These are phyloP conservation scores for Pyrrhia umbra DNA, from an alignment of 2,888 invertebrate genomes.

Conservation along the genomic window DNA sequence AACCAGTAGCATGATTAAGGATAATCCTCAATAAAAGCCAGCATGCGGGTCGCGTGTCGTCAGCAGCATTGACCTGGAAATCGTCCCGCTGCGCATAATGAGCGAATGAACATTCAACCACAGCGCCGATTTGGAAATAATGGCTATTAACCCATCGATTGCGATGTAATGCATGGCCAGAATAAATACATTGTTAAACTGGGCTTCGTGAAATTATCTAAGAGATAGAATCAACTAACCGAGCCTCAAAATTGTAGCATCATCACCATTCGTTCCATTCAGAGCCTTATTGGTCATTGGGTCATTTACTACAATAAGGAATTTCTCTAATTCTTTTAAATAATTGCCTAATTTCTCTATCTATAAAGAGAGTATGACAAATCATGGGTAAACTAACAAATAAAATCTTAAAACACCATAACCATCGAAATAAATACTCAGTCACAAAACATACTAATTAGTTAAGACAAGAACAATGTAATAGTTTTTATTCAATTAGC, in stretches of 20 bases:
- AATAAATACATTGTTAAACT: not conserved
- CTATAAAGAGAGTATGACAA: no score
- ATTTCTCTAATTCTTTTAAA: no score
- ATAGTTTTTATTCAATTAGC: no score
- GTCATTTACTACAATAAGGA: no score
- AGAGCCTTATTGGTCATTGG: no score
- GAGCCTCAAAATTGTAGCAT: no score
- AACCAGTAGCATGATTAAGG: constrained; percentile 20
- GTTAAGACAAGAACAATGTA: no score
- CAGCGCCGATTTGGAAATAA: constrained; percentile 32
- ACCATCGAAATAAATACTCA: no score
- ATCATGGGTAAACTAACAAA: no score
- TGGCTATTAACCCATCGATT: constrained; percentile 18
- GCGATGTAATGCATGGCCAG: constrained; percentile 1
- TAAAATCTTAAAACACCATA: no score
- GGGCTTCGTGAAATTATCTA: constrained; percentile 4
- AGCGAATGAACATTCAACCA: constrained; percentile 36
- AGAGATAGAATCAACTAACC: not conserved
- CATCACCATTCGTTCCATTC: not conserved
- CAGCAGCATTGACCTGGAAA: constrained; percentile 50
- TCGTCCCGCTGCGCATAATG: constrained; percentile 33
- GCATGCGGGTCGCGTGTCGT: constrained; percentile 20
- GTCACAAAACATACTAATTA: no score
- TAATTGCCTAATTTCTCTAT: no score
- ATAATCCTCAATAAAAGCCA: constrained; percentile 29